A percentile compares a stretch with the other conserved stretches of the same genome.
phyloP scores from a whole-genome alignment of 2,888 invertebrate genomes.

The Bombylius major region DNA sequence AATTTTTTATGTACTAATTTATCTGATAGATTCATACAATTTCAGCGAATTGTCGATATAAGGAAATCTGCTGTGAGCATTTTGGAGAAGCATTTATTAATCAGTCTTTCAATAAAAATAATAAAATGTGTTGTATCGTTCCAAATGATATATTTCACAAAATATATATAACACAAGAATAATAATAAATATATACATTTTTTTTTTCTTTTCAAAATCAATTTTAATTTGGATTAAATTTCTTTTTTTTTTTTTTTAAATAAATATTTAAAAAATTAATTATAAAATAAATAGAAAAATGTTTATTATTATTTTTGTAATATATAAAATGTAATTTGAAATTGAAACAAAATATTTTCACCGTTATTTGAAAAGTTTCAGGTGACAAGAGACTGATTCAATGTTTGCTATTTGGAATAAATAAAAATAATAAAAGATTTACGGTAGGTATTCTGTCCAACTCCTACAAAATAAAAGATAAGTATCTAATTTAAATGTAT shows the following conservation, averaged over 20 bases:
- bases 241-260: too few species aligned
- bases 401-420: too few species aligned
- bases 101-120: too few species aligned
- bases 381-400: background rate
- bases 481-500: background rate
- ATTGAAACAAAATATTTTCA: background rate
- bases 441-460: slow-evolving; percentile 3
- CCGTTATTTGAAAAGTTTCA: slow-evolving; percentile 1
- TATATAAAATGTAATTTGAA: too few species aligned
- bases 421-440: background rate
- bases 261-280: too few species aligned
- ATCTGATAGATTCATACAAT: too few species aligned
- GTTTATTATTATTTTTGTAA: too few species aligned
- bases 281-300: too few species aligned
- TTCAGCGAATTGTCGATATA: too few species aligned
- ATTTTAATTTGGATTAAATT: background rate
- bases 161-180: background rate
- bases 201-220: background rate
- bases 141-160: background rate
- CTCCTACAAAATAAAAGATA: slow-evolving; percentile 1
- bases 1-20: too few species aligned
- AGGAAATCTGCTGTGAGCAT: too few species aligned
- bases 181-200: background rate
- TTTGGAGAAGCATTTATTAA: too few species aligned
- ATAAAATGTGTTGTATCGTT: background rate